phyloP scores from a whole-genome alignment of 2,888 invertebrate genomes.

The Drosophila kanekoi region DNA sequence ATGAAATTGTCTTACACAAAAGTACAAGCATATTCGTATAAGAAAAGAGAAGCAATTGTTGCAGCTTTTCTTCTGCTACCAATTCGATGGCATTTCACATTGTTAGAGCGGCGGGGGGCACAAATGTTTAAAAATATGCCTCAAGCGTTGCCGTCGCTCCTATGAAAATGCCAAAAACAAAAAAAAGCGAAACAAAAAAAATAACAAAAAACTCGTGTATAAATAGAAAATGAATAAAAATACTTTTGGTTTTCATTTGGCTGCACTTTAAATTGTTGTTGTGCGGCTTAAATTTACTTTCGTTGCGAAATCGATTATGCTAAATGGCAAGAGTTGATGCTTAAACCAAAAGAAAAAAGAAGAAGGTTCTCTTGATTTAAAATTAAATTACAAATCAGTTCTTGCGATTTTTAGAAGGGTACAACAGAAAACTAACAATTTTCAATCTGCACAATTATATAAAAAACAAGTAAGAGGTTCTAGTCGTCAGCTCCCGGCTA shows the following conservation, averaged over 20 bases:
- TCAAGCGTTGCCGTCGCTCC: slow-evolving; percentile 26
- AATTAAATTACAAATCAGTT: background rate
- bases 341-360: background rate
- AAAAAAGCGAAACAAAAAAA: slow-evolving; percentile 26
- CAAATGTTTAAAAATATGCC: slow-evolving; percentile 60
- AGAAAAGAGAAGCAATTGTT: slow-evolving; percentile 35
- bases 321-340: slow-evolving; percentile 17
- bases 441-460: no score
- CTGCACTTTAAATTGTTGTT: slow-evolving; percentile 51
- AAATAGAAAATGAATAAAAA: slow-evolving; percentile 62
- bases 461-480: no score
- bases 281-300: slow-evolving; percentile 46
- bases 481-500: no score
- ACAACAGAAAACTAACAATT: no score
- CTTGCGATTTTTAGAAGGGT: background rate
- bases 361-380: background rate
- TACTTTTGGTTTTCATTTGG: slow-evolving; percentile 67
- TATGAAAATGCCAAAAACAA: slow-evolving; percentile 59
- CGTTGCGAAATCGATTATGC: slow-evolving; percentile 27
- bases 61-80: slow-evolving; percentile 23
- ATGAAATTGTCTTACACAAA: slow-evolving; percentile 71
- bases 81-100: slow-evolving; percentile 4
- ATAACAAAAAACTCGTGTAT: slow-evolving; percentile 30
- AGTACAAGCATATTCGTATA: slow-evolving; percentile 27
- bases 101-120: slow-evolving; percentile 5